Conservation (phyloP, 35 echinoderm and acorn worm genomes). For the Apostichopus californicus region DNA sequence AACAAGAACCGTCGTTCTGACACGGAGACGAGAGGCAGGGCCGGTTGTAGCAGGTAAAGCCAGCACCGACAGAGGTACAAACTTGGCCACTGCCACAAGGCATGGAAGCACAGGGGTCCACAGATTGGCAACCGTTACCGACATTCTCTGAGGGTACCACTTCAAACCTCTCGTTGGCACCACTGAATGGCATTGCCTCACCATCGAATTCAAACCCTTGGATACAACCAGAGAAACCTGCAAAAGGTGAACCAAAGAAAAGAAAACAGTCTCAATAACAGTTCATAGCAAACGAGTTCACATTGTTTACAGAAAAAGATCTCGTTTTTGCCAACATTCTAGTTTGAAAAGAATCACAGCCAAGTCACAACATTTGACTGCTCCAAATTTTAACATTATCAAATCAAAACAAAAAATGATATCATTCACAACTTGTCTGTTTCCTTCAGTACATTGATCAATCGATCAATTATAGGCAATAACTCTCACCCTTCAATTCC, state of each 20-base stretch:
- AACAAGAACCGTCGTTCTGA: slow-evolving; percentile 61
- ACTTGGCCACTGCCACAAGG: slow-evolving; percentile 50
- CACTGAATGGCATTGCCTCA: slow-evolving; percentile 81
- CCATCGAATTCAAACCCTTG: slow-evolving; percentile 78
- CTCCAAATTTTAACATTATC: neutral
- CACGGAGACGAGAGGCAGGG: slow-evolving; percentile 62
- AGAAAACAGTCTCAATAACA: neutral
- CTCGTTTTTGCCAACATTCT: too few species aligned
- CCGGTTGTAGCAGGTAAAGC: slow-evolving; percentile 50
- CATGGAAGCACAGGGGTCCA: slow-evolving; percentile 59
- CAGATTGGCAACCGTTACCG: slow-evolving; percentile 53
- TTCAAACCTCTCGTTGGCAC: slow-evolving; percentile 80
- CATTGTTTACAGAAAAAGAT: too few species aligned
- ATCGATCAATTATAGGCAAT: neutral
- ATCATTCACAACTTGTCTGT: neutral
- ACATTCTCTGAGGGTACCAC: slow-evolving; percentile 75
- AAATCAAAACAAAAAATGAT: neutral
- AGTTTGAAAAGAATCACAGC: too few species aligned
- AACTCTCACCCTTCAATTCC: slow-evolving; percentile 58
- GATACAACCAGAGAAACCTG: slow-evolving; percentile 90
- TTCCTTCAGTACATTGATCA: neutral
- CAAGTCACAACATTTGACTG: neutral
- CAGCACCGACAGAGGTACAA: slow-evolving; percentile 29
- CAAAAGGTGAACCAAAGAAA: slow-evolving; percentile 10
- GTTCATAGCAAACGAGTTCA: too few species aligned